These are phyloP conservation scores for Syngnathus rostellatus DNA, from an alignment of 2,797 vertebrate genomes.

Conservation along the genomic window DNA sequence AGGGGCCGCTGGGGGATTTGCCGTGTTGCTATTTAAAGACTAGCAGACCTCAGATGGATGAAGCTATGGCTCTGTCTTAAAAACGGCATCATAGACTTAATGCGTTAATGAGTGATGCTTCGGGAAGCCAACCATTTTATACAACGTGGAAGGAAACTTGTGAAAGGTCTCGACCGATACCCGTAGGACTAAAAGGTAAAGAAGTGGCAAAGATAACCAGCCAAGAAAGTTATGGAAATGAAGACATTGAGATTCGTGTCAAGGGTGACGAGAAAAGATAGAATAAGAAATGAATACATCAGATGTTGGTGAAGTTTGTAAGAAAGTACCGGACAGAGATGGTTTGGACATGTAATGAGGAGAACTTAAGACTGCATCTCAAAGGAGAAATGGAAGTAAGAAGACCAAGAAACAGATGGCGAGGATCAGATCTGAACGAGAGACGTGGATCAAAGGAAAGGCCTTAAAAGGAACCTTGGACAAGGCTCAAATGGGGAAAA, in stretches of 20 bases:
- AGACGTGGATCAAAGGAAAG: background rate
- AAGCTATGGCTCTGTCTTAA: slow-evolving; percentile 41
- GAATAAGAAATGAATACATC: background rate
- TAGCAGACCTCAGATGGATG: slow-evolving; percentile 25
- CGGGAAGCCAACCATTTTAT: background rate
- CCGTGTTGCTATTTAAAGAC: slow-evolving; percentile 30
- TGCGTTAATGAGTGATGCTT: no score
- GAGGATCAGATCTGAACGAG: background rate
- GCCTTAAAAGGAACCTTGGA: background rate
- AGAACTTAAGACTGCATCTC: background rate
- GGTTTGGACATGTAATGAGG: background rate
- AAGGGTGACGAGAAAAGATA: background rate
- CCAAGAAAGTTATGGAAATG: no score
- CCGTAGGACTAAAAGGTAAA: no score
- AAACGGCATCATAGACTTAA: slow-evolving; percentile 29
- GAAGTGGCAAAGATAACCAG: no score
- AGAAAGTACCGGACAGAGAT: background rate
- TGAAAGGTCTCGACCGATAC: no score
- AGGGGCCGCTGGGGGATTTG: slow-evolving; percentile 35
- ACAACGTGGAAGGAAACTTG: slow-evolving; percentile 9
- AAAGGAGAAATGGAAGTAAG: background rate
- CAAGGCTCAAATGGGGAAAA: no score
- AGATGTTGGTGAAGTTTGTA: background rate
- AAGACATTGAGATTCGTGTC: no score
- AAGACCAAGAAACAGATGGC: background rate